A percentile compares a stretch with the other conserved stretches of the same genome.
These are phyloP conservation scores for Henricia sp. DNA, from an alignment of 53 echinoderm and acorn worm species.

Conservation along the genomic window DNA sequence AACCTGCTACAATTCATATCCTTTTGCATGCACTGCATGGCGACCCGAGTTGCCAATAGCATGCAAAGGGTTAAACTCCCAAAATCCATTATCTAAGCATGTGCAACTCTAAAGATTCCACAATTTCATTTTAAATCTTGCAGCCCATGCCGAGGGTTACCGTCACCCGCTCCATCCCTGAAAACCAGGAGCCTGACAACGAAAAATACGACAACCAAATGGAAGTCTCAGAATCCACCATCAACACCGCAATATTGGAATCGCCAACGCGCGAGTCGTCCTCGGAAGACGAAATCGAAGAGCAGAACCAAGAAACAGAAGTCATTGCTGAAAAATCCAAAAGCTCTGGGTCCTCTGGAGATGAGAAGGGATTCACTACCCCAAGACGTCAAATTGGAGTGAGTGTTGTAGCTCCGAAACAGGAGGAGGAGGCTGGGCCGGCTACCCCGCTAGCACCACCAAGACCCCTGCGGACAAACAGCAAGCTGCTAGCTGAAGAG, in stretches of 20 bases:
- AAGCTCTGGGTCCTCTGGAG: no score
- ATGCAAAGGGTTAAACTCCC: no score
- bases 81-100: no score
- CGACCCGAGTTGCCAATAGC: no score
- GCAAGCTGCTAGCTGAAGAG: slow-evolving; percentile 46
- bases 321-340: neutral
- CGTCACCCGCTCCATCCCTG: slow-evolving; percentile 6
- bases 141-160: slow-evolving; percentile 45
- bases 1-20: no score
- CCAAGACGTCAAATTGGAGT: neutral
- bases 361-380: no score
- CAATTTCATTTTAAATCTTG: no score
- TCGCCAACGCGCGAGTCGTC: slow-evolving; percentile 12
- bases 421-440: slow-evolving; percentile 24
- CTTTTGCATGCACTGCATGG: no score
- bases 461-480: slow-evolving; percentile 41
- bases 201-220: slow-evolving; percentile 5
- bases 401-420: neutral
- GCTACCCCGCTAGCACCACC: slow-evolving; percentile 44
- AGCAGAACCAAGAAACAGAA: slow-evolving; percentile 8
- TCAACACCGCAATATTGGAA: slow-evolving; percentile 41
- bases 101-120: no score
- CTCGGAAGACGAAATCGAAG: slow-evolving; percentile 16
- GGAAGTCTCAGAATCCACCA: slow-evolving; percentile 46
- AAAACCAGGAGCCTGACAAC: neutral